Conservation (phyloP, 2,888 invertebrate genomes). For the Aleiodes alternator region DNA sequence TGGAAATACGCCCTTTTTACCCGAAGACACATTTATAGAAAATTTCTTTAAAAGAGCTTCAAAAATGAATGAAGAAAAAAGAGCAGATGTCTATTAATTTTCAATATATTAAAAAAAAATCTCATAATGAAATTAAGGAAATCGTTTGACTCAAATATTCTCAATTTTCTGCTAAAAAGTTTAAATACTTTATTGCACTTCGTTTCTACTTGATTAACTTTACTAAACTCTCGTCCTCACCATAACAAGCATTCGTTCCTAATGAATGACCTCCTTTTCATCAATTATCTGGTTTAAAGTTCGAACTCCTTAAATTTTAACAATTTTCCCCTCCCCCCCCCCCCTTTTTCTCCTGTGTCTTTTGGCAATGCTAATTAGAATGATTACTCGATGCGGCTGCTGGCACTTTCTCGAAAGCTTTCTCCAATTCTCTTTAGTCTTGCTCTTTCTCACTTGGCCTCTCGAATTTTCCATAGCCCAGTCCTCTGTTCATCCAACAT, state of each 20-base stretch:
- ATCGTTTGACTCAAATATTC: too few relatives aligned
- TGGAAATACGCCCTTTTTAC: too few relatives aligned
- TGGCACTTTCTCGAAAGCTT: conserved; percentile 22
- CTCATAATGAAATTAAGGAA: too few relatives aligned
- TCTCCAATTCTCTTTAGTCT: conserved; percentile 2
- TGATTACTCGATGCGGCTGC: conserved; percentile 48
- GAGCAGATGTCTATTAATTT: too few relatives aligned
- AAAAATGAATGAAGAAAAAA: too few relatives aligned
- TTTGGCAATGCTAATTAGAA: conserved; percentile 48
- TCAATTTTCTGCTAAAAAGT: neutral
- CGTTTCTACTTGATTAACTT: neutral
- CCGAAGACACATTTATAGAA: too few relatives aligned
- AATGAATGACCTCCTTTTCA: neutral
- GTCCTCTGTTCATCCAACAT: neutral
- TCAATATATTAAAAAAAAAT: too few relatives aligned
- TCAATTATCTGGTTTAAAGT: too few relatives aligned
- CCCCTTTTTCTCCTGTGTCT: conserved; percentile 11
- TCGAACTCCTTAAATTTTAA: neutral
- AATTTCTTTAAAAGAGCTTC: too few relatives aligned
- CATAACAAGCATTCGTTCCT: neutral
- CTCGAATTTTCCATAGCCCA: neutral
- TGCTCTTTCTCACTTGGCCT: neutral
- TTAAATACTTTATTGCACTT: neutral
- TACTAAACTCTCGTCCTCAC: neutral
- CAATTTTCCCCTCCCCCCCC: neutral